These are phyloP conservation scores for Neelides folsomi DNA, from an alignment of 2,888 invertebrate genomes.

Conservation along the genomic window DNA sequence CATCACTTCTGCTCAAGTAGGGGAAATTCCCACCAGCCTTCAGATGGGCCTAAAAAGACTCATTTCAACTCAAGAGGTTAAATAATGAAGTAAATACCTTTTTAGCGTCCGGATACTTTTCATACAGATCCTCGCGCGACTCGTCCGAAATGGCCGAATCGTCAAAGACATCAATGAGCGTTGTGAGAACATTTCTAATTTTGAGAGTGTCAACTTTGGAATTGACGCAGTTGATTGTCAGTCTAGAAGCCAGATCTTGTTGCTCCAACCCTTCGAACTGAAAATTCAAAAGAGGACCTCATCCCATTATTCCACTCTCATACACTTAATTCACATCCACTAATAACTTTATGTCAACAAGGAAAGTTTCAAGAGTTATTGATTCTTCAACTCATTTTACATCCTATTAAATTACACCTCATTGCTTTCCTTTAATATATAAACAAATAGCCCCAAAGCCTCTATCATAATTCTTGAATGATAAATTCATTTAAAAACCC, in stretches of 20 bases:
- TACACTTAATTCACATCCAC: neutral
- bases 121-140: constrained; percentile 68
- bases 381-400: no score
- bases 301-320: neutral
- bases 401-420: neutral
- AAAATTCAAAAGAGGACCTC: constrained; percentile 25
- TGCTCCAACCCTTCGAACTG: constrained; percentile 71
- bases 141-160: constrained; percentile 64
- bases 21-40: constrained; percentile 85
- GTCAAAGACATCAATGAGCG: constrained; percentile 79
- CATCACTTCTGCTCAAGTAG: constrained; percentile 70
- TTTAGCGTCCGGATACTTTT: constrained; percentile 34
- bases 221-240: constrained; percentile 72
- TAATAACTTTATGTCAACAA: neutral
- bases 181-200: constrained; percentile 51
- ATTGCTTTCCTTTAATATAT: neutral
- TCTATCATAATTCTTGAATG: no score
- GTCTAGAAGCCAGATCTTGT: constrained; percentile 67
- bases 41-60: constrained; percentile 52
- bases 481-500: no score
- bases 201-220: constrained; percentile 64
- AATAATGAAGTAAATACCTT: no score
- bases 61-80: no score
- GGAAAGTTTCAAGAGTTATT: neutral
- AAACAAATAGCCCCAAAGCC: no score